These are phyloP conservation scores for Rhinogobio ventralis DNA, from an alignment of 2,797 vertebrate genomes.

Conservation along the genomic window DNA sequence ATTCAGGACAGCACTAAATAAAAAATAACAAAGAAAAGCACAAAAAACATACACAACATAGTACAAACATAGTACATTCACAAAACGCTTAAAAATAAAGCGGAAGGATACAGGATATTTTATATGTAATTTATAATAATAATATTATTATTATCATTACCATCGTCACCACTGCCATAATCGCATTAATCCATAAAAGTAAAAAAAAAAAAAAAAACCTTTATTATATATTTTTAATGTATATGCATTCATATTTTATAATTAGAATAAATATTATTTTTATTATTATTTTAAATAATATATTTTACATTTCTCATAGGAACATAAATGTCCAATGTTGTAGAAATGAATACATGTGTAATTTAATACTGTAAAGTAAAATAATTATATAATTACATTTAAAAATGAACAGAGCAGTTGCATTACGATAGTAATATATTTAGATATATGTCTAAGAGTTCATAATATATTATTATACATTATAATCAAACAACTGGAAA, in stretches of 20 bases:
- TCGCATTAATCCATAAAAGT: too few species aligned
- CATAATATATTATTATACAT: not conserved
- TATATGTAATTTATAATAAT: too few species aligned
- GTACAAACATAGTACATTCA: not conserved
- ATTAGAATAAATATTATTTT: not conserved
- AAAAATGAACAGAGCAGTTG: not conserved
- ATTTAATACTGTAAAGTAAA: not conserved
- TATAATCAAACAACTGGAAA: not conserved
- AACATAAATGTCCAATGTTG: not conserved
- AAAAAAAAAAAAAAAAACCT: too few species aligned
- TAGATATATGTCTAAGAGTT: not conserved
- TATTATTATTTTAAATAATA: not conserved
- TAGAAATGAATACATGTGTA: not conserved
- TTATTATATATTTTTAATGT: not conserved
- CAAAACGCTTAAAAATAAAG: not conserved
- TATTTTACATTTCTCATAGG: not conserved
- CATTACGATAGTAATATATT: not conserved
- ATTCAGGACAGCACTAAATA: too few species aligned
- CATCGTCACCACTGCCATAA: too few species aligned
- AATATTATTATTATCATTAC: too few species aligned
- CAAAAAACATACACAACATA: too few species aligned
- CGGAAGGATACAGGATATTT: too few species aligned
- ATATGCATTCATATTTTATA: not conserved
- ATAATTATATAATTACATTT: not conserved
- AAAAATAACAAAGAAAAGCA: too few species aligned